Percentiles rank a stretch among this genome's conserved stretches.
These are phyloP conservation scores for Diceros bicornis DNA, from an alignment of 2,797 vertebrate genomes.

Conservation along the genomic window DNA sequence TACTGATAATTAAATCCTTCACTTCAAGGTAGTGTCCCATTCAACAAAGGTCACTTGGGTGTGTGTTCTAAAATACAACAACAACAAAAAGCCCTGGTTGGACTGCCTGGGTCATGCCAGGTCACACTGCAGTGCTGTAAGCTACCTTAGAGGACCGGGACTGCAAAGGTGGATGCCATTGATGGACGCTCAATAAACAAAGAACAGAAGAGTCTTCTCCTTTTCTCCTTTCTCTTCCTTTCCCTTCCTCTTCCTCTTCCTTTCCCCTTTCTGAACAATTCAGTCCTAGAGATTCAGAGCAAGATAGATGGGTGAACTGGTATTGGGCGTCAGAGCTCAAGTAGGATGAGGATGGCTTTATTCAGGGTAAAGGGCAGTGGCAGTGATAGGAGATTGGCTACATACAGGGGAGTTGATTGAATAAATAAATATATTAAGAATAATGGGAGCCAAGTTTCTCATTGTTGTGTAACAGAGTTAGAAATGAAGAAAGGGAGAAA, in stretches of 20 bases:
- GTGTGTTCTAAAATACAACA: background rate
- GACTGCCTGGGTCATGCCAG: background rate
- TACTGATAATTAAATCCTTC: background rate
- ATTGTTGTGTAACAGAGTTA: background rate
- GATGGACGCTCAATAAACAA: background rate
- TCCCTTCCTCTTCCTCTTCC: background rate
- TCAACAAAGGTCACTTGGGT: background rate
- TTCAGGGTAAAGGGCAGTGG: background rate
- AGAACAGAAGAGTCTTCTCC: background rate
- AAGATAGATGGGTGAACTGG: background rate
- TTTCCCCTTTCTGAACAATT: background rate
- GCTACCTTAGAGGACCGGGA: background rate
- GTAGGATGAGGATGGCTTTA: background rate
- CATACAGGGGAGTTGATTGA: background rate
- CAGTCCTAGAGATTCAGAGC: background rate
- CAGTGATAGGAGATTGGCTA: background rate
- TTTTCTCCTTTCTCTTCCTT: background rate
- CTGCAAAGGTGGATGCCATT: background rate
- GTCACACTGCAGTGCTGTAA: background rate
- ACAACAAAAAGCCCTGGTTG: background rate
- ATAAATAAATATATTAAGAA: conserved; percentile 8
- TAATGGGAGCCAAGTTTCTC: background rate
- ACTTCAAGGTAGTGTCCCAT: background rate
- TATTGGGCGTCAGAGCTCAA: background rate
- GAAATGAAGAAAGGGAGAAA: conserved; percentile 27